Base-by-base conservation (phyloP, 1,140 invertebrate species). In the Nasonia vitripennis region DNA sequence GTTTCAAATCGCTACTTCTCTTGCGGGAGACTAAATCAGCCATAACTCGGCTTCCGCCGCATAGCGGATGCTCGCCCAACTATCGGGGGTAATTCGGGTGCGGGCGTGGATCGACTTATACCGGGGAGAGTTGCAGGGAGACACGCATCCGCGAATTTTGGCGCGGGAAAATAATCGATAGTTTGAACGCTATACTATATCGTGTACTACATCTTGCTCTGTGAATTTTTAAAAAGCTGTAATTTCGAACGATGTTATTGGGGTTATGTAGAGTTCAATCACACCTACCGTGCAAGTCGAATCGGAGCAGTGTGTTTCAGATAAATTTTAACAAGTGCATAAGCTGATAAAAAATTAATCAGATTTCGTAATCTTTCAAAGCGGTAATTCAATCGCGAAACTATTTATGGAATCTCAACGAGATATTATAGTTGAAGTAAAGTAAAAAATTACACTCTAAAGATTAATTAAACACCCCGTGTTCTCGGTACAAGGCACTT, bases 381-480 rank as follows among this genome's bases (percentile, higher is more conserved):
- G 9, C 41, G 41, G 6, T 45, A 45, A 45, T 10, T 45, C 41
- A 7, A 45, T 45, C 41, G 41, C 1, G 41, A 45, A 45, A 45
- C 41, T 45, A 45, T 45, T 45, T 45, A 45, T 11, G 9, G 7
- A 45, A 45, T 45, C 41, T 10, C 41, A 20, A 55, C 51, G 11
- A 55, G 17, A 55, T 77, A 48, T 77, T 45, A 77, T 77, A 48
- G 23, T 74, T 23, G 34, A 20, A 55, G 51, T 68, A 68, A 79
- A 68, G 68, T 41, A 70, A 62, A 62, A 62, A 62, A 62, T 20
- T 62, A 17, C 20, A 17, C 55, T 62, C 20, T 7, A 20, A 62
- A 62, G 55, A 62, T 62, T 62, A 75, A 75, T 45, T 41, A 75
- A 75, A 75, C 34, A 20, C 27, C 81, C 74, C 12, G 55, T 17